These are phyloP conservation scores for Galemys pyrenaicus DNA, from an alignment of 2,113 vertebrate species.

Conservation along the genomic window DNA sequence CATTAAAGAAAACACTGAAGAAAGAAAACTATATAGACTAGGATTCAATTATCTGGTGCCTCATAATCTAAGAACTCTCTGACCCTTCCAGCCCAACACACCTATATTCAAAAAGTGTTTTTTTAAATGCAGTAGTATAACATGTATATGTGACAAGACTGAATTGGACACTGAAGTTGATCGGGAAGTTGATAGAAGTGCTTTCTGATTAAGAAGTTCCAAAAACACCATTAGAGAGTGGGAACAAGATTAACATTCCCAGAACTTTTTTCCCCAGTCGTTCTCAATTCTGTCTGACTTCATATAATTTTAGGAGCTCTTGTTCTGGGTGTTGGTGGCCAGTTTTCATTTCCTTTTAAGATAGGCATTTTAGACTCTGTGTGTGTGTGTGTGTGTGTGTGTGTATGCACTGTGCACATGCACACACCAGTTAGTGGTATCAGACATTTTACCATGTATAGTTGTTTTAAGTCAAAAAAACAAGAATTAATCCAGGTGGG, in stretches of 20 bases:
- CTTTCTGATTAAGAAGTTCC: background rate
- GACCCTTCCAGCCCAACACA: background rate
- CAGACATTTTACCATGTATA: background rate
- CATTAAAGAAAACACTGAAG: background rate
- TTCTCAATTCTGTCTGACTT: background rate
- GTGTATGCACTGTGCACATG: background rate
- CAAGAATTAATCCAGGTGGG: background rate
- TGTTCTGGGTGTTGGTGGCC: background rate
- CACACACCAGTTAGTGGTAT: background rate
- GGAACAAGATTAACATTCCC: background rate
- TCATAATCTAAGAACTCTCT: background rate
- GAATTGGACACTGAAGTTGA: background rate
- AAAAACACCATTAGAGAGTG: background rate
- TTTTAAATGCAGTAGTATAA: background rate
- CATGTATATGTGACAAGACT: background rate
- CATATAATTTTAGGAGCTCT: background rate
- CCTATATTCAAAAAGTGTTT: background rate
- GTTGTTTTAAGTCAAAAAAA: background rate
- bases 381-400: too few relatives aligned
- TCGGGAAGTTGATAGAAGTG: background rate
- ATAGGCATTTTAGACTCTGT: background rate
- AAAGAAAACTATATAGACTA: background rate
- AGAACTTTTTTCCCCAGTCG: background rate
- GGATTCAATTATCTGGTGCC: background rate
- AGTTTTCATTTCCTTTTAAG: conserved; percentile 38